A percentile compares a stretch with the other conserved stretches of the same genome.
These are phyloP conservation scores for Zygogramma bicolorata DNA, from an alignment of 2,888 invertebrate species.

Conservation along the genomic window DNA sequence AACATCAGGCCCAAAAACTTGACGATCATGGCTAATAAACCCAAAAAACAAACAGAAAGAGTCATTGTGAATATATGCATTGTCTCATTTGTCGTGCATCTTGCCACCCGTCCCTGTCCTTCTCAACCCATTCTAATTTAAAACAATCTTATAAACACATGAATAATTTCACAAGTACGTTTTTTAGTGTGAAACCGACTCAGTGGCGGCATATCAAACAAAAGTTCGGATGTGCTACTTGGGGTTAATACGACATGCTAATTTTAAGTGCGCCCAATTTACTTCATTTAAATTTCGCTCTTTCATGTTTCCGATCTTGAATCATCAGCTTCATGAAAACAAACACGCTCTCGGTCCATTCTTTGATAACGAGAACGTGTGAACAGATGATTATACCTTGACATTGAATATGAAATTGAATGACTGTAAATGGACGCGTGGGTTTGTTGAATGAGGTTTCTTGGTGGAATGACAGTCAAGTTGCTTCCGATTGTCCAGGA, in stretches of 20 bases:
- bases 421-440: not conserved
- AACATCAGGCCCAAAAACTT: too few species aligned
- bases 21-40: too few species aligned
- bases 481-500: too few species aligned
- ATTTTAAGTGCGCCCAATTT: constrained; percentile 66
- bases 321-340: constrained; percentile 39
- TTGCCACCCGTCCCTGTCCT: constrained; percentile 26
- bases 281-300: constrained; percentile 64
- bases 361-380: constrained; percentile 17
- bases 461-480: not conserved
- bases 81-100: not conserved
- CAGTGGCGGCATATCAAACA: constrained; percentile 55
- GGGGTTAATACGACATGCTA: constrained; percentile 62
- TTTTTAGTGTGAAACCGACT: constrained; percentile 51
- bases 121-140: constrained; percentile 52
- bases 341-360: constrained; percentile 30
- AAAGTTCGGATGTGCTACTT: constrained; percentile 46
- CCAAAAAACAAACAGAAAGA: too few species aligned
- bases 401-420: constrained; percentile 6
- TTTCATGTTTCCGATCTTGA: constrained; percentile 54
- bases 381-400: constrained; percentile 25
- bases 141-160: constrained; percentile 53
- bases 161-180: constrained; percentile 54
- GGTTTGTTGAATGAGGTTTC: not conserved
- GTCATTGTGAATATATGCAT: too few species aligned